Evolutionary conservation across 1,140 invertebrate species (phyloP).

Genomic region (Hypothenemus hampei): DNA sequence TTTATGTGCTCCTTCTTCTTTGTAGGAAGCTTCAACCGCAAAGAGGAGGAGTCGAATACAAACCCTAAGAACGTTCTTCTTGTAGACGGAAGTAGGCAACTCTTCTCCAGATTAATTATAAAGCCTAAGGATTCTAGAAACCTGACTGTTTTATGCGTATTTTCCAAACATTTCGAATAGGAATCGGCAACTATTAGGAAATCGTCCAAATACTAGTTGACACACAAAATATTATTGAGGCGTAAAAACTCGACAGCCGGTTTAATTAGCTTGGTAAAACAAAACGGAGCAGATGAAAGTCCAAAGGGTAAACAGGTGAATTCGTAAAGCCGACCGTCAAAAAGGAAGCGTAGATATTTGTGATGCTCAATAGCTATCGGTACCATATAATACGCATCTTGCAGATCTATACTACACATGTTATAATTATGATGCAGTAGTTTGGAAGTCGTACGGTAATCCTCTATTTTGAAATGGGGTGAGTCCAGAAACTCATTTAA

Average conservation of each 20-base stretch:
- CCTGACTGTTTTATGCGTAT: no score
- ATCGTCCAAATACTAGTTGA: constrained; percentile 1
- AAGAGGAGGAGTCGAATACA: no score
- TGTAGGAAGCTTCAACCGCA: no score
- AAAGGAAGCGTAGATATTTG: neutral
- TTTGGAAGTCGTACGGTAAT: neutral
- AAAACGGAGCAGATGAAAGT: neutral
- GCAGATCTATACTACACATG: neutral
- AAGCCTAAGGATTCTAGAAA: no score
- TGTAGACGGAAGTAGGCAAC: no score
- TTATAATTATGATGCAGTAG: neutral
- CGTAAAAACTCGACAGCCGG: neutral
- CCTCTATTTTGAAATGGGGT: constrained; percentile 7
- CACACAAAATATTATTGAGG: neutral
- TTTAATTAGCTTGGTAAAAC: constrained; percentile 10
- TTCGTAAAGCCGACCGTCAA: neutral
- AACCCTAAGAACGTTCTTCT: no score
- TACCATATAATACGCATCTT: constrained; percentile 2
- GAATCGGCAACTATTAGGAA: neutral
- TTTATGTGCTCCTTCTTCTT: no score
- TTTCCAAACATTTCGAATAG: neutral
- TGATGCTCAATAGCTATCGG: neutral
- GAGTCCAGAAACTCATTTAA: neutral
- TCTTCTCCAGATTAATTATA: no score
- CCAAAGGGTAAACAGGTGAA: constrained; percentile 5